Base-by-base conservation (phyloP, 2,797 vertebrate genomes). In the Centropyge bicolor region DNA sequence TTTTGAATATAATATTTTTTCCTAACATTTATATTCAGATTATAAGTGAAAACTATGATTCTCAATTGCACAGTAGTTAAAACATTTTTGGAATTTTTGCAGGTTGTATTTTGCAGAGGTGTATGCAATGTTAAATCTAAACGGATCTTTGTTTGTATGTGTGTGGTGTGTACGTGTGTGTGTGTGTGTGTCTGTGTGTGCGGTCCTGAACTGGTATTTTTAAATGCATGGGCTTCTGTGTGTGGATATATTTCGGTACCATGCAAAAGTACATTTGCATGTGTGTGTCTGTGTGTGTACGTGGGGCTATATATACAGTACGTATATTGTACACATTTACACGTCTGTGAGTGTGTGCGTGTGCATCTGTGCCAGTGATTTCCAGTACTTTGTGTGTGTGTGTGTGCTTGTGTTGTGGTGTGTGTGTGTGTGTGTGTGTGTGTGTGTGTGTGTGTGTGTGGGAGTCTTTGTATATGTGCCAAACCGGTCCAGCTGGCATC, bases 401-500 rank as follows among this genome's bases (percentile, higher is more conserved):
- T 78, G 64, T 77, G 74, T 76, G 67, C 79, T 64, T 70, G 57
- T 74, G 65, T 70, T 64, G 74, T 73, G 73, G 65, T 63, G 67
- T 45, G 57, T 60, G 77, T 70, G 86, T 66, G 78, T 83, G 69
- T 75, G 67, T 77, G 76, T 75, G 70, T 78, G 68, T 66, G 64
- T 78, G 63, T 66, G 74, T 69, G 78, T 76, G 77, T 76, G 65
- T 69, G 69, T 48, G 56, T 57, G 76, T 70, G 87, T 69, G 79
- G 67, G 87, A 62, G 89, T 91, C 86, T 91, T 90, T 93, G 92
- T 93, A 86, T 81, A 71, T 31, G 70, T 90, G 92, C 92, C 92
- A 92, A 92, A 88, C 78, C n/a, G 43, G 87, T 90, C 90, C 91
- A 94, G 90, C 91, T 91, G 91, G 91, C 93, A 90, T 91, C 88